phyloP scores from a whole-genome alignment of 2,888 invertebrate genomes.

The Hecatera dysodea region DNA sequence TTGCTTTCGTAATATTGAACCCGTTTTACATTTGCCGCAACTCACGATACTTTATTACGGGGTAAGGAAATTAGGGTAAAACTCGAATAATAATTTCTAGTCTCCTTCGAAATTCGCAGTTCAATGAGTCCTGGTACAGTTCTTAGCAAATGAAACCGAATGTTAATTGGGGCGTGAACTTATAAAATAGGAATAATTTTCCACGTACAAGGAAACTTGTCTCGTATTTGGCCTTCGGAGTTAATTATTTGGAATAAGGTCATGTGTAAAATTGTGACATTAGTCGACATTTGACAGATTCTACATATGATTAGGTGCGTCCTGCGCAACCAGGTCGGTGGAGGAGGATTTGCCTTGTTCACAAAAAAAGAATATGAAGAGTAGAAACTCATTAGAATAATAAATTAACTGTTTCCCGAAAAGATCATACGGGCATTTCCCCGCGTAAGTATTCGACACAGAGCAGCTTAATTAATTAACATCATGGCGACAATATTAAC shows the following conservation, averaged over 20 bases:
- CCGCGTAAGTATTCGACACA: conserved; percentile 16
- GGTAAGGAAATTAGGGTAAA: conserved; percentile 23
- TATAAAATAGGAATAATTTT: conserved; percentile 37
- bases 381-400: neutral
- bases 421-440: neutral
- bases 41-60: conserved; percentile 29
- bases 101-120: conserved; percentile 12
- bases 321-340: too few relatives aligned
- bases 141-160: conserved; percentile 32
- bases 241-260: conserved; percentile 5
- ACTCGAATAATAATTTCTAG: conserved; percentile 22
- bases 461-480: conserved; percentile 53
- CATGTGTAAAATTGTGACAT: conserved; percentile 10
- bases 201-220: conserved; percentile 18
- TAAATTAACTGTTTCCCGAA: neutral
- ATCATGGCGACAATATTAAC: conserved; percentile 43
- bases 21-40: conserved; percentile 19
- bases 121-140: conserved; percentile 30
- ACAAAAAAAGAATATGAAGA: too few relatives aligned
- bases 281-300: too few relatives aligned
- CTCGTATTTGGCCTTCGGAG: conserved; percentile 12
- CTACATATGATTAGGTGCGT: too few relatives aligned
- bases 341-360: conserved; percentile 11
- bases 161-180: conserved; percentile 31
- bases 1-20: conserved; percentile 39